These are phyloP conservation scores for Anoplolepis gracilipes DNA, from an alignment of 1,140 invertebrate species.

Conservation along the genomic window DNA sequence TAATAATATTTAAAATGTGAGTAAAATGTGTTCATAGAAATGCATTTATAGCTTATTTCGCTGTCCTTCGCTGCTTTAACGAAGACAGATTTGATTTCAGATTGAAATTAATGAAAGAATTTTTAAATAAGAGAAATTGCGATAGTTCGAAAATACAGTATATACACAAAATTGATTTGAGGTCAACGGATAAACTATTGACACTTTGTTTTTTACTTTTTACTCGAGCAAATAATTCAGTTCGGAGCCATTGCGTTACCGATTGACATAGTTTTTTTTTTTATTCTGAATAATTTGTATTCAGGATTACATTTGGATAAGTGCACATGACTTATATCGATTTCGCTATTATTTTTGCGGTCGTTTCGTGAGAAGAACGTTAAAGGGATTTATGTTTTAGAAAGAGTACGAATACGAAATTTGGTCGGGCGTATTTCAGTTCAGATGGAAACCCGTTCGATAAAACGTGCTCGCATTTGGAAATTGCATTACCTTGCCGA, in stretches of 20 bases:
- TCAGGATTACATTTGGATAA: conserved; percentile 12
- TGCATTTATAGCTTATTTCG: conserved; percentile 5
- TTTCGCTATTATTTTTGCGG: conserved; percentile 36
- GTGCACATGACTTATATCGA: conserved; percentile 46
- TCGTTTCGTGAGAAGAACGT: conserved; percentile 20
- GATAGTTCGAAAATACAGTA: background rate
- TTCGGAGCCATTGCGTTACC: background rate
- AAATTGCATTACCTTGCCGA: conserved; percentile 41
- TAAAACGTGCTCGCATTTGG: conserved; percentile 27
- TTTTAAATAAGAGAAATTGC: background rate
- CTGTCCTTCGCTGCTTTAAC: background rate
- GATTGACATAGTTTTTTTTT: background rate
- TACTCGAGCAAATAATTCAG: conserved; percentile 15
- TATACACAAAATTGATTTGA: background rate
- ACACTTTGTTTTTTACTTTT: background rate
- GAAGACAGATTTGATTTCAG: background rate
- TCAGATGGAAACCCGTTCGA: conserved; percentile 12
- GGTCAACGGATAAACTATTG: background rate
- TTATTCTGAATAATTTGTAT: conserved; percentile 7
- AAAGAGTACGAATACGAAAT: conserved; percentile 47
- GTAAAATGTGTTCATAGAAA: background rate
- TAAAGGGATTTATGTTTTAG: conserved; percentile 48
- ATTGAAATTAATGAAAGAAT: background rate
- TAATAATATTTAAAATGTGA: background rate
- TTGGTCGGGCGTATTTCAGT: conserved; percentile 42